Percentiles rank a stretch among this genome's conserved stretches.
Evolutionary conservation across 1,140 invertebrate genomes (phyloP).

Genomic region (Schlechtendalia chinensis): DNA sequence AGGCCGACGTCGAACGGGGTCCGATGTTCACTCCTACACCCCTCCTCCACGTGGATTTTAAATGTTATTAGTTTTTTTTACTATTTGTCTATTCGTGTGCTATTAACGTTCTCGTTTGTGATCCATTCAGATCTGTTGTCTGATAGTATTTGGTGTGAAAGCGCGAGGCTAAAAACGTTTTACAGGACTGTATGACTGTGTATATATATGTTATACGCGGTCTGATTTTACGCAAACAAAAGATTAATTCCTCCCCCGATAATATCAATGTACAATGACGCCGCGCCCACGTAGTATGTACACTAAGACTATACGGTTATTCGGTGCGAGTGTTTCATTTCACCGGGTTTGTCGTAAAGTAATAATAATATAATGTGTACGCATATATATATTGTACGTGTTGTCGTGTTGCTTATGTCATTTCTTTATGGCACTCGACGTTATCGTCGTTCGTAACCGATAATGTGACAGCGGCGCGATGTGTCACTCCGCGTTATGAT

Average conservation of each 20-base stretch:
- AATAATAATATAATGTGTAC: not conserved
- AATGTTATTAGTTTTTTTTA: too few relatives aligned
- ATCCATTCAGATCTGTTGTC: too few relatives aligned
- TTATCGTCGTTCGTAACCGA: slow-evolving; percentile 10
- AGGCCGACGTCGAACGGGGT: too few relatives aligned
- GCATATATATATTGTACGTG: too few relatives aligned
- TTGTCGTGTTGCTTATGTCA: not conserved
- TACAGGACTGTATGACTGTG: not conserved
- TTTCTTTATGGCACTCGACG: slow-evolving; percentile 26
- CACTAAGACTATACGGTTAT: not conserved
- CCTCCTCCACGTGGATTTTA: too few relatives aligned
- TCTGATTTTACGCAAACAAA: not conserved
- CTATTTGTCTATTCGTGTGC: too few relatives aligned
- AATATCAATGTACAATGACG: not conserved
- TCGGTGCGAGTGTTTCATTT: too few relatives aligned
- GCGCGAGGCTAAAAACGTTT: too few relatives aligned
- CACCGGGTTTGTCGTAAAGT: not conserved
- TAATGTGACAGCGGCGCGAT: not conserved
- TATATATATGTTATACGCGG: not conserved
- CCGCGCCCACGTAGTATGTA: not conserved
- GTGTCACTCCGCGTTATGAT: not conserved
- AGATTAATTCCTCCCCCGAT: not conserved
- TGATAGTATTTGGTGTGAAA: too few relatives aligned
- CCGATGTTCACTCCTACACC: too few relatives aligned
- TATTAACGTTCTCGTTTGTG: too few relatives aligned